Percentiles rank a stretch among this genome's conserved stretches.
These are phyloP conservation scores for Chaitophorus viminalis DNA, from an alignment of 2,888 invertebrate species.

Conservation along the genomic window DNA sequence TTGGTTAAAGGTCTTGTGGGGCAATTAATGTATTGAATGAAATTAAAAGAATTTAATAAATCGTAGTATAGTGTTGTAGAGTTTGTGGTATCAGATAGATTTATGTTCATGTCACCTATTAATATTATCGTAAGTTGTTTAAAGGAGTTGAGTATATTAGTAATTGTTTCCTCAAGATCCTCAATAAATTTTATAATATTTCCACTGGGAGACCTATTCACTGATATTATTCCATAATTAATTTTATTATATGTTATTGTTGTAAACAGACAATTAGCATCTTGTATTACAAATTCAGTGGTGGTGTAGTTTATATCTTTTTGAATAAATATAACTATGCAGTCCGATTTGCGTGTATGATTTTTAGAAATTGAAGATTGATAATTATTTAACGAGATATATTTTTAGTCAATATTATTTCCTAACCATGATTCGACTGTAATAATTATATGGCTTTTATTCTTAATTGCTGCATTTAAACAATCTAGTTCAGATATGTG, in stretches of 20 bases:
- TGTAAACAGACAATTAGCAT: neutral
- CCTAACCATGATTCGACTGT: neutral
- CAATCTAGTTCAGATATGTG: neutral
- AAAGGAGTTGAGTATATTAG: neutral
- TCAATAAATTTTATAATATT: constrained; percentile 2
- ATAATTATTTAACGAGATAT: neutral
- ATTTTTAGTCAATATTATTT: neutral
- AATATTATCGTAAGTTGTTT: neutral
- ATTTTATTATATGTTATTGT: neutral
- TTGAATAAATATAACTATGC: neutral
- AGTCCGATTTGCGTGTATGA: neutral
- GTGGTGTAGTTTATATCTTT: too few species aligned
- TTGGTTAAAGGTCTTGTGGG: neutral
- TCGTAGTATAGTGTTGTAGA: neutral
- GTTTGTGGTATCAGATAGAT: neutral
- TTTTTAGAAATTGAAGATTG: neutral
- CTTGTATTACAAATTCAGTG: neutral
- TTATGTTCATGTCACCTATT: neutral
- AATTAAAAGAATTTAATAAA: neutral
- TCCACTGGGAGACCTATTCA: neutral
- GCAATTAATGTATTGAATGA: neutral
- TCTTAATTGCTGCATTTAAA: neutral
- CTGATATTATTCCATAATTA: neutral
- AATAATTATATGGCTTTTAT: neutral
- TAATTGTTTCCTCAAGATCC: neutral